These are phyloP conservation scores for Xenopus laevis DNA, from an alignment of 2,113 vertebrate genomes.

Conservation along the genomic window DNA sequence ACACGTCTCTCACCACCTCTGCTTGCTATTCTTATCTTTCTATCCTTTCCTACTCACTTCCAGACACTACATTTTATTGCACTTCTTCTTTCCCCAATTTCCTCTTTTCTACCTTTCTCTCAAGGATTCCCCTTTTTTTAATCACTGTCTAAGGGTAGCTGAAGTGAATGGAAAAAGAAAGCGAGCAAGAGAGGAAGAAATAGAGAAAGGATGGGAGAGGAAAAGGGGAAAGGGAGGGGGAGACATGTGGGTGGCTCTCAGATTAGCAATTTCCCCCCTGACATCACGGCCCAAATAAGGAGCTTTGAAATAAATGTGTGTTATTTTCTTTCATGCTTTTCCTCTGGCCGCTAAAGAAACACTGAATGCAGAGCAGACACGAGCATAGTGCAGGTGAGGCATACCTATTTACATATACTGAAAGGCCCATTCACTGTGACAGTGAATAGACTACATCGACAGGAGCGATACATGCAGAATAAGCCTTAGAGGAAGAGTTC, in stretches of 20 bases:
- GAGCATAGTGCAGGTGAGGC: conserved; percentile 30
- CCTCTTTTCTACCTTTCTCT: conserved; percentile 6
- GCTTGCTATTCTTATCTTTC: conserved; percentile 6
- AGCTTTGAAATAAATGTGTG: conserved; percentile 67
- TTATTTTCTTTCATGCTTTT: conserved; percentile 50
- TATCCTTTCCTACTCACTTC: neutral
- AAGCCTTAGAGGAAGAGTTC: conserved; percentile 33
- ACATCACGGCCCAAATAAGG: conserved; percentile 90
- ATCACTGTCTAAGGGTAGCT: conserved; percentile 42
- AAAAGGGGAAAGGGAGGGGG: conserved; percentile 28
- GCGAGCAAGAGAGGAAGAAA: conserved; percentile 1
- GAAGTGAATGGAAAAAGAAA: conserved; percentile 64
- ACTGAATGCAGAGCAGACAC: conserved; percentile 40
- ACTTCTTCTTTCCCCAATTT: neutral
- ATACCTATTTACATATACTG: neutral
- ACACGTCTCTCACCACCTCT: neutral
- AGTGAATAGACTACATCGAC: conserved; percentile 18
- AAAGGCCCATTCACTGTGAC: neutral
- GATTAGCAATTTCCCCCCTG: conserved; percentile 75
- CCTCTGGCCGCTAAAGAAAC: conserved; percentile 49
- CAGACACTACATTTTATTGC: too few relatives aligned
- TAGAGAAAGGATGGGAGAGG: conserved; percentile 19
- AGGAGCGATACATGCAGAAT: conserved; percentile 22
- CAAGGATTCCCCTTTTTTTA: conserved; percentile 42
- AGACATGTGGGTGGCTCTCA: conserved; percentile 65